These are phyloP conservation scores for Meriones psammophilus DNA, from an alignment of 2,797 vertebrate species.

Conservation along the genomic window DNA sequence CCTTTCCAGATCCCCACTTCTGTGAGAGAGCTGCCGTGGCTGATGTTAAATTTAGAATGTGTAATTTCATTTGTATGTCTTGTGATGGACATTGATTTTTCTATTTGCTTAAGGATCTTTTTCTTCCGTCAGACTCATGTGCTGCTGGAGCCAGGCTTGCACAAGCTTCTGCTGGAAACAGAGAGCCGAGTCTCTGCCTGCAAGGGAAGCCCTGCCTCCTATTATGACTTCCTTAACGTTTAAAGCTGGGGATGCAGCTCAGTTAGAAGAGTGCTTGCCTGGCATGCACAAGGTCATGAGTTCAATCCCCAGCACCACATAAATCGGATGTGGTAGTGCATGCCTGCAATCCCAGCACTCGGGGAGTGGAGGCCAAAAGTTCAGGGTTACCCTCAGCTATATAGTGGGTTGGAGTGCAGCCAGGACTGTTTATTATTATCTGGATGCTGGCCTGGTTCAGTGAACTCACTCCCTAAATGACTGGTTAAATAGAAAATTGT, in stretches of 20 bases:
- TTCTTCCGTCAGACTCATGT: not conserved
- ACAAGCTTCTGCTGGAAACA: not conserved
- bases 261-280: not conserved
- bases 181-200: not conserved
- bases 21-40: not conserved
- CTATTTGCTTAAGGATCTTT: not conserved
- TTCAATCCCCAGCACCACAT: not conserved
- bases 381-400: not conserved
- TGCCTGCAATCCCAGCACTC: not conserved
- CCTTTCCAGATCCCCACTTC: not conserved
- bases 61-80: not conserved
- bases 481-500: conserved; percentile 12
- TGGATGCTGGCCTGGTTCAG: not conserved
- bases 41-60: not conserved
- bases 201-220: not conserved
- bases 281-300: not conserved
- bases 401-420: not conserved
- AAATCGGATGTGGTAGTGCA: not conserved
- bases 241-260: not conserved
- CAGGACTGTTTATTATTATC: not conserved
- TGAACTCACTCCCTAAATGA: not conserved
- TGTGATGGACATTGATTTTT: not conserved
- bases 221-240: not conserved
- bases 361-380: not conserved
- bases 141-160: not conserved